A percentile compares a stretch with the other conserved stretches of the same genome.
phyloP scores from a whole-genome alignment of 1,140 invertebrate species.

The Cyrtorhinus lividipennis region DNA sequence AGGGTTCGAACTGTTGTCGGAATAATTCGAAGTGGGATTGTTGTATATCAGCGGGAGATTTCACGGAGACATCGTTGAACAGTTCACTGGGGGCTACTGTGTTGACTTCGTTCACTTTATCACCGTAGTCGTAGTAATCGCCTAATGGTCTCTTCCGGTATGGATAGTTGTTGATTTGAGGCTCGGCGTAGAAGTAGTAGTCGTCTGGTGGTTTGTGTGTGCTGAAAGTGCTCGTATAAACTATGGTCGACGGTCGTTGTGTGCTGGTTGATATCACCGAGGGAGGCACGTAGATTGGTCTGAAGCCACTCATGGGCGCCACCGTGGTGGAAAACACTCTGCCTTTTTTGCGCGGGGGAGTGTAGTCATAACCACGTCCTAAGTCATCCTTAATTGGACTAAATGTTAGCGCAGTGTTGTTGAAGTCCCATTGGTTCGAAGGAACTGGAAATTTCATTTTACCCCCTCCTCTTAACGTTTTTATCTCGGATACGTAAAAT shows the following conservation, averaged over 20 bases:
- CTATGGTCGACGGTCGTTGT: not conserved
- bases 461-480: not conserved
- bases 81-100: conserved; percentile 8
- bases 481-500: conserved; percentile 24
- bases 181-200: conserved; percentile 29
- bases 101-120: conserved; percentile 12
- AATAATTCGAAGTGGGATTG: not conserved
- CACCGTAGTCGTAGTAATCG: not conserved
- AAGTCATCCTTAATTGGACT: not conserved
- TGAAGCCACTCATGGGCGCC: conserved; percentile 2
- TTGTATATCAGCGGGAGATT: conserved; percentile 9
- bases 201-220: conserved; percentile 22
- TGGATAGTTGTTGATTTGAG: conserved; percentile 21
- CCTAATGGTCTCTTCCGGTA: conserved; percentile 8
- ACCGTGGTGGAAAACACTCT: not conserved
- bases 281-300: not conserved
- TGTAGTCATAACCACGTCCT: not conserved
- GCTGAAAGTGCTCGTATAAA: not conserved
- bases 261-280: not conserved
- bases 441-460: not conserved
- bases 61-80: conserved; percentile 13
- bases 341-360: not conserved
- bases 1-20: conserved; percentile 10
- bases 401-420: not conserved
- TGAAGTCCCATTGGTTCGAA: not conserved